Evolutionary conservation across 1,140 invertebrate species (phyloP), one percentile per base, ranked within the genome.

Genomic region (Cepaea nemoralis): DNA sequence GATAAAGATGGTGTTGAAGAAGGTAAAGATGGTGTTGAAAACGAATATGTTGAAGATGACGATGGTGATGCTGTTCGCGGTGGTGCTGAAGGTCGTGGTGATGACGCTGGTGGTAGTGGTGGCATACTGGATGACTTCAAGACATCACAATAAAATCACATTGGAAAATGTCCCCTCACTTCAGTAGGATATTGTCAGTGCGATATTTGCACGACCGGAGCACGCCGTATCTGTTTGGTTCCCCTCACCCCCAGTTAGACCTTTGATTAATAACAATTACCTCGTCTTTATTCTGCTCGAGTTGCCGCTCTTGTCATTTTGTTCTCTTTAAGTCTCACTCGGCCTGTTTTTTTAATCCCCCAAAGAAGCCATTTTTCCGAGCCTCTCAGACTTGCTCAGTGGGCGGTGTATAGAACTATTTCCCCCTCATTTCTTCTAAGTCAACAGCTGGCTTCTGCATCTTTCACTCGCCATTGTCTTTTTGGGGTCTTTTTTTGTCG

Each of bases 391-490:
- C 19, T 14, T 55, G 6, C 50, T 22, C 50, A 55, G 50, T 55
- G 22, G 50, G 50, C 50, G 50, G 50, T 55, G 50, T 55, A 55
- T 55, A 14, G 50, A 55, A 55, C n/a, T 55, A 55, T 55, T 55
- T 55, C n/a, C 50, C n/a, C 16, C 50, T 19, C 50, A 22, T 55
- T 55, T 55, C 8, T 55, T 55, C 50, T 55, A 55, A 55, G 50
- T 55, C 50, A 55, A 55, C 50, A 55, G 50, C 22, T 2, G 50
- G 16, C 3, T 14, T 22, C 8, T 55, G 50, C 50, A 55, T 1
- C 22, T 24, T 55, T 55, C n/a, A 55, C 16, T 55, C 22, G n/a
- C 50, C n/a, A 10, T 55, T 55, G 50, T 55, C 50, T 55, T 8
- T 22, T 8, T 22, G 50, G 50, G 42, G 19, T 19, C n/a, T 55